phyloP scores from a whole-genome alignment of 2,113 vertebrate genomes.

The Oryzias curvinotus region DNA sequence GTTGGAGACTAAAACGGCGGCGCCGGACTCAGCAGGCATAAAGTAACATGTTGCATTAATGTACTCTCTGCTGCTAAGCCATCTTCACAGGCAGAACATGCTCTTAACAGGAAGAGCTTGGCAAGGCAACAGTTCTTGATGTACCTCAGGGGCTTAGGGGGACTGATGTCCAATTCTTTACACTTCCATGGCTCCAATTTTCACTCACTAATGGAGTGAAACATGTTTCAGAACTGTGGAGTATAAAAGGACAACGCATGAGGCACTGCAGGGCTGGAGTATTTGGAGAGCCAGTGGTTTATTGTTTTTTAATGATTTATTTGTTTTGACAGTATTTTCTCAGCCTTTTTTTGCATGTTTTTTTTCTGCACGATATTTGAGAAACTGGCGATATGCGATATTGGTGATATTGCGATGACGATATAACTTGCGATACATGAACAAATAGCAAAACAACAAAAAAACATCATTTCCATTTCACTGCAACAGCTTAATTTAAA shows the following conservation, averaged over 20 bases:
- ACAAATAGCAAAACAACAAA: no score
- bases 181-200: slow-evolving; percentile 65
- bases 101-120: slow-evolving; percentile 48
- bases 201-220: slow-evolving; percentile 67
- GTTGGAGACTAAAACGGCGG: slow-evolving; percentile 14
- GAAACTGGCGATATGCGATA: no score
- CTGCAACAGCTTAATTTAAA: no score
- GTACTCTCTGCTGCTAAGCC: slow-evolving; percentile 32
- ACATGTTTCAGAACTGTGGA: slow-evolving; percentile 52
- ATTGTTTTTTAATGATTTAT: slow-evolving; percentile 54
- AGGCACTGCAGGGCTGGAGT: slow-evolving; percentile 15
- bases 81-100: slow-evolving; percentile 51
- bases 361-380: no score
- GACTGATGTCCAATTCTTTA: slow-evolving; percentile 68
- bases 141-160: slow-evolving; percentile 51
- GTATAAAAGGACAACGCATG: slow-evolving; percentile 7
- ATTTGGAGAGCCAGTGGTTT: slow-evolving; percentile 3
- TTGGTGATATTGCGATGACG: no score
- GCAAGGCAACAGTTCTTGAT: slow-evolving; percentile 45
- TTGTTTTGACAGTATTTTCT: slow-evolving; percentile 41
- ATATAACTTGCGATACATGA: no score
- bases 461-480: no score
- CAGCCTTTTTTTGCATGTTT: slow-evolving; percentile 1
- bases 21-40: neutral
- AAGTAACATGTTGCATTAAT: slow-evolving; percentile 53